Percentiles rank a stretch among this genome's conserved stretches.
phyloP scores from a whole-genome alignment of 2,888 invertebrate species.

The Harpalus rubripes region DNA sequence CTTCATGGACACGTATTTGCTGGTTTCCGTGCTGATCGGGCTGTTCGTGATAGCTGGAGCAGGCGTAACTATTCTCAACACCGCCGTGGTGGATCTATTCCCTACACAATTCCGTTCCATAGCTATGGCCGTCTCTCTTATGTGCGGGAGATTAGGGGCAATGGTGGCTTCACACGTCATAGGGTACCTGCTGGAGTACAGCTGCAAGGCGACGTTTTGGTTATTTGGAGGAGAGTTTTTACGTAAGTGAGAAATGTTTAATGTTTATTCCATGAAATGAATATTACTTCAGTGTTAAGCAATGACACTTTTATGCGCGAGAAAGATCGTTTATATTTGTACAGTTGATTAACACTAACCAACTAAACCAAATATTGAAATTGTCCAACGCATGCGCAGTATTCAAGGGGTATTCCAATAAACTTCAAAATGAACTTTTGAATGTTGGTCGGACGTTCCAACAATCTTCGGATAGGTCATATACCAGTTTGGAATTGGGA shows the following conservation, averaged over 20 bases:
- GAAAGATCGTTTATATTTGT: no score
- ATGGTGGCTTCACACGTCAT: slow-evolving; percentile 77
- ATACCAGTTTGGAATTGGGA: no score
- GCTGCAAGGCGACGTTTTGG: slow-evolving; percentile 77
- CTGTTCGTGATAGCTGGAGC: slow-evolving; percentile 74
- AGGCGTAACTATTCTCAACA: slow-evolving; percentile 74
- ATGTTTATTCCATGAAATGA: no score
- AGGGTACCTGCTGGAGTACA: slow-evolving; percentile 76
- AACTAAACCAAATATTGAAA: no score
- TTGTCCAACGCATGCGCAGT: no score
- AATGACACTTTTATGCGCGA: no score
- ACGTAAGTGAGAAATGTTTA: slow-evolving; percentile 71
- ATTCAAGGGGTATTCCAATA: no score
- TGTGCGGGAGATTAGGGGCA: slow-evolving; percentile 79
- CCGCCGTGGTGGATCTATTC: slow-evolving; percentile 76
- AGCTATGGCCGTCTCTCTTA: slow-evolving; percentile 79
- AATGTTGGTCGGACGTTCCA: no score
- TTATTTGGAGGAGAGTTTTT: slow-evolving; percentile 73
- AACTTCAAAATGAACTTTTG: no score
- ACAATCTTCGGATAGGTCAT: no score
- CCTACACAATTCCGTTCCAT: slow-evolving; percentile 78
- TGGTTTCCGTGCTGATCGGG: slow-evolving; percentile 72
- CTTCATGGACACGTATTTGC: slow-evolving; percentile 70
- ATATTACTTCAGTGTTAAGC: no score
- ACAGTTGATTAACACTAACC: no score